Conservation (phyloP, 2,113 vertebrate species). For the Scortum barcoo region DNA sequence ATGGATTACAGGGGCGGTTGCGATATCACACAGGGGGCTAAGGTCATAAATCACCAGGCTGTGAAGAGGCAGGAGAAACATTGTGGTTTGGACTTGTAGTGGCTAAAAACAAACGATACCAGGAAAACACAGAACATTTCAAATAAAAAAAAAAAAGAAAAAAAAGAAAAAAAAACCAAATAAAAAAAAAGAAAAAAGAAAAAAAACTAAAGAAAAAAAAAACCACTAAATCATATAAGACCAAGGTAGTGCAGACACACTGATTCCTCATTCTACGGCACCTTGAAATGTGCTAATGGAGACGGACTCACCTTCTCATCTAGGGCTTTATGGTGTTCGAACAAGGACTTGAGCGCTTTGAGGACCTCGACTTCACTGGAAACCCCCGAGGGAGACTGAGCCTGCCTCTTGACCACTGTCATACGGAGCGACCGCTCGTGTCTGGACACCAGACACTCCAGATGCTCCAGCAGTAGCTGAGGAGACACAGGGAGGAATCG, state of each 20-base stretch:
- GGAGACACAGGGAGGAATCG: conserved; percentile 13
- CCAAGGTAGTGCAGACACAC: neutral
- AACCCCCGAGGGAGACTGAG: conserved; percentile 98
- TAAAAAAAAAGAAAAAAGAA: no score
- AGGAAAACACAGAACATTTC: neutral
- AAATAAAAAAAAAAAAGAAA: no score
- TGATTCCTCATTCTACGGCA: neutral
- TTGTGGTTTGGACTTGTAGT: neutral
- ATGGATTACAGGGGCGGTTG: conserved; percentile 53
- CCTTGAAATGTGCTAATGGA: neutral
- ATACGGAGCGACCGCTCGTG: conserved; percentile 98
- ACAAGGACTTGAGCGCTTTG: conserved; percentile 98
- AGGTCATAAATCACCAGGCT: conserved; percentile 55
- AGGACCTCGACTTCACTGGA: conserved; percentile 99
- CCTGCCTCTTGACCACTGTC: conserved; percentile 99
- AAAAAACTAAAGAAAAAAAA: no score
- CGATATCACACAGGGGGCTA: conserved; percentile 40
- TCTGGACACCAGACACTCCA: conserved; percentile 98
- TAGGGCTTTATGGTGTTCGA: conserved; percentile 99
- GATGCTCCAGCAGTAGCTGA: conserved; percentile 96
- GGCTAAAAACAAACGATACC: conserved; percentile 10
- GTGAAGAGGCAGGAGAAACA: conserved; percentile 31
- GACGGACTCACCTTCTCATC: conserved; percentile 93
- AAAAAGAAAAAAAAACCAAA: no score
- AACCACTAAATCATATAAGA: neutral